These are phyloP conservation scores for Oscheius onirici DNA, from an alignment of 2,888 invertebrate genomes.

Conservation along the genomic window DNA sequence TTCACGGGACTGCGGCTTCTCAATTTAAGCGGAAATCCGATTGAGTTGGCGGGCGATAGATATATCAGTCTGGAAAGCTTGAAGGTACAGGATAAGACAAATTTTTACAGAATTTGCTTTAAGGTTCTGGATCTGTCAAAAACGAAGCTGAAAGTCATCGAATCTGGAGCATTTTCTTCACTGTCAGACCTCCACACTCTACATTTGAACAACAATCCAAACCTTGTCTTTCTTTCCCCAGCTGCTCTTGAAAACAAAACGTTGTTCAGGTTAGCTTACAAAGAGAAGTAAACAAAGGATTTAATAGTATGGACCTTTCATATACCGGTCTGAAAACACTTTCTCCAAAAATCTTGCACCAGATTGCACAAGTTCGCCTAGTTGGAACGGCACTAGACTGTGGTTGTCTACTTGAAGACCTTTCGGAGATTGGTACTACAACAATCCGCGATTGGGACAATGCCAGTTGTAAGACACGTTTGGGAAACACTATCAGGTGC, in stretches of 20 bases:
- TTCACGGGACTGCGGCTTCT: constrained; percentile 34
- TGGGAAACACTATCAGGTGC: constrained; percentile 39
- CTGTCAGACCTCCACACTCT: constrained; percentile 41
- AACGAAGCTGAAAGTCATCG: constrained; percentile 35
- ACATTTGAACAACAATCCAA: constrained; percentile 37
- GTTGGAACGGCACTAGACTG: constrained; percentile 37
- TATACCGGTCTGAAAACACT: constrained; percentile 22
- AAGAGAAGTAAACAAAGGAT: neutral
- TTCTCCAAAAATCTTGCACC: constrained; percentile 19
- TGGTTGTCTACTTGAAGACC: constrained; percentile 35
- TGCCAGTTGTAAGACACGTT: constrained; percentile 39
- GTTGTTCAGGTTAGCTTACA: neutral
- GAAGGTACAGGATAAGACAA: constrained; percentile 25
- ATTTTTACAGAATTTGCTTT: neutral
- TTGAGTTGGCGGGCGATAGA: constrained; percentile 32
- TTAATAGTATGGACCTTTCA: constrained; percentile 16
- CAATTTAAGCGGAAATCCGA: constrained; percentile 42
- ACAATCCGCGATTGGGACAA: constrained; percentile 47
- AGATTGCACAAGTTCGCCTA: constrained; percentile 24
- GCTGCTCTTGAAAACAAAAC: constrained; percentile 38
- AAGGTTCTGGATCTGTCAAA: constrained; percentile 36
- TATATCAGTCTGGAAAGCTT: constrained; percentile 36
- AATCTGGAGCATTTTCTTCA: constrained; percentile 43
- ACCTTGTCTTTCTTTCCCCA: constrained; percentile 39
- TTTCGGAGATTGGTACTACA: constrained; percentile 35